Base-by-base conservation (phyloP, 2,888 invertebrate genomes). In the Morpho achilles region DNA sequence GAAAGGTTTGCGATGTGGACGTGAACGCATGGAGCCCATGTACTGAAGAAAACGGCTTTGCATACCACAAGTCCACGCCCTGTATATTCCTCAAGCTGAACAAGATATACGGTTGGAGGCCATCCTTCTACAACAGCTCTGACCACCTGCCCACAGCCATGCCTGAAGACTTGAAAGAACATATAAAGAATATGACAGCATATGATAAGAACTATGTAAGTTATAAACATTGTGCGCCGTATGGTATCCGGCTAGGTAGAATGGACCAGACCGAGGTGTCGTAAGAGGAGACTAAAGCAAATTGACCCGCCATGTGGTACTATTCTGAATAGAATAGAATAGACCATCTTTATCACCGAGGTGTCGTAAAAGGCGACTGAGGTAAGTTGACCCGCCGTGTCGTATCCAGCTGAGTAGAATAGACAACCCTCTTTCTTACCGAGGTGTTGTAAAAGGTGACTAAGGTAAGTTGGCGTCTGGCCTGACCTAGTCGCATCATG, bases 11-110 rank as follows among this genome's bases (percentile, higher is more conserved):
- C 75, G 94, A 95, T 73, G 96, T 98, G 54, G 95, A 98, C 74
- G 94, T 97, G 54, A 94, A 95, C 72, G 91, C 93, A 23, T 96
- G 96, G 93, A 91, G 92, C 0, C 94, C 95, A 0, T 99, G 98
- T 82, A 95, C 94, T 8, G 94, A 94, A 69, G 96, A 96, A 66
- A 95, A 97, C 74, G 92, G 94, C 71, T 99, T 95, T 82, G 98
- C 97, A 61, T 99, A 97, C 84, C 95, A 96, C 79, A 95, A 95
- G 76, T 98, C 97, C 47, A 94, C 95, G 22, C 99, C 99, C 0
- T 99, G 99, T 84, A 93, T 99, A 65, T 95, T 99, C 78, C 92
- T 99, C 58, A 99, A 99, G 81, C 91, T 99, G 46, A 99, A 99
- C 89, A 97, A 96, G 93, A 98, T 98, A 74, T 98, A 94, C 72